A percentile compares a stretch with the other conserved stretches of the same genome.
Evolutionary conservation across 2,113 vertebrate genomes (phyloP).

Genomic region (Gobio gobio): DNA sequence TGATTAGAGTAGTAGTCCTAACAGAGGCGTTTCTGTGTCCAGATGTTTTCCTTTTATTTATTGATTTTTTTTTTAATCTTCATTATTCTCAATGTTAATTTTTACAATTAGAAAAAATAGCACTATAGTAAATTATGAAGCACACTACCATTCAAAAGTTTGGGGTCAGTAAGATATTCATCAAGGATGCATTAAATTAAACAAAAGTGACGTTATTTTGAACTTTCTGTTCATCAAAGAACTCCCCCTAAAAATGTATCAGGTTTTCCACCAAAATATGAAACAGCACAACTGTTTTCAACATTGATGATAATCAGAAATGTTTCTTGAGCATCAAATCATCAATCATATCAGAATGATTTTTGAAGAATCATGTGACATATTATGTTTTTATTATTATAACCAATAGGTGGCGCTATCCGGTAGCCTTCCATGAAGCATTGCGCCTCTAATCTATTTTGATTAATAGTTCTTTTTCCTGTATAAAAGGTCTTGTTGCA

Average conservation of each 20-base stretch:
- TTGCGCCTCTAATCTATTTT: not conserved
- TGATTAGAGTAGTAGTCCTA: too few relatives aligned
- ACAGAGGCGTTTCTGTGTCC: not conserved
- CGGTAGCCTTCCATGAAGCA: not conserved
- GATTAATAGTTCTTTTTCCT: too few relatives aligned
- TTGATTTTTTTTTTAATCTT: not conserved
- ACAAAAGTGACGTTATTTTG: not conserved
- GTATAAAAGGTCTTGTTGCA: not conserved
- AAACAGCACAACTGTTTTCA: not conserved
- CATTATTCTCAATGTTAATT: not conserved
- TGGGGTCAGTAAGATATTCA: not conserved
- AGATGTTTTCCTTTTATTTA: conserved; percentile 68
- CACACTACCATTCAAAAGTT: not conserved
- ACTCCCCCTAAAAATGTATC: not conserved
- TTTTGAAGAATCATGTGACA: not conserved
- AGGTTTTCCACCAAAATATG: not conserved
- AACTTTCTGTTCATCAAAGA: not conserved
- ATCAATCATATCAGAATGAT: not conserved
- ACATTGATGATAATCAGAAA: not conserved
- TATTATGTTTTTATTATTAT: too few relatives aligned
- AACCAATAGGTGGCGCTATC: conserved; percentile 8
- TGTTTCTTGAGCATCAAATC: not conserved
- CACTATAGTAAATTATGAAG: not conserved
- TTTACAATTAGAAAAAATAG: not conserved
- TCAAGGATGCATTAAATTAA: not conserved